These are phyloP conservation scores for Drosophila obscura DNA, from an alignment of 1,140 invertebrate species.

Conservation along the genomic window DNA sequence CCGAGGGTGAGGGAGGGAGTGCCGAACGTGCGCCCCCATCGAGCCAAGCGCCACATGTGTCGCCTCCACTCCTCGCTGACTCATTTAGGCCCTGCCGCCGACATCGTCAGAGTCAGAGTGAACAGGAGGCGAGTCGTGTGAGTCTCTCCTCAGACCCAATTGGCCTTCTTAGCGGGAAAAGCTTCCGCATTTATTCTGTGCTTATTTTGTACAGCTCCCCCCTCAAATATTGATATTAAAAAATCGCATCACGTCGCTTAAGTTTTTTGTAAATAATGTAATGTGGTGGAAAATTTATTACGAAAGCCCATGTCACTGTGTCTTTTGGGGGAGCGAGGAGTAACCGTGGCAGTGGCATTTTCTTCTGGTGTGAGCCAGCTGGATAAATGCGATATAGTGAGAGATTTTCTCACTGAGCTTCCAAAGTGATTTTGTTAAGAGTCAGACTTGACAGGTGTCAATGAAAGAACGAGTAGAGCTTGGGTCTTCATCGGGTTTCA, in stretches of 20 bases:
- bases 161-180: slow-evolving; percentile 66
- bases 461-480: slow-evolving; percentile 17
- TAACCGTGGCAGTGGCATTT: slow-evolving; percentile 14
- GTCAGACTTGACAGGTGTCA: slow-evolving; percentile 50
- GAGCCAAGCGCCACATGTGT: slow-evolving; percentile 70
- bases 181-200: slow-evolving; percentile 70
- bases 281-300: slow-evolving; percentile 80
- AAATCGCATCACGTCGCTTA: slow-evolving; percentile 76
- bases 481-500: background rate
- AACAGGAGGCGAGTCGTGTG: slow-evolving; percentile 28
- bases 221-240: slow-evolving; percentile 79
- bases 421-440: slow-evolving; percentile 27
- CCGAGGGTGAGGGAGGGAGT: background rate
- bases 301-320: slow-evolving; percentile 38
- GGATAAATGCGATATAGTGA: slow-evolving; percentile 73
- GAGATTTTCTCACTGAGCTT: slow-evolving; percentile 45
- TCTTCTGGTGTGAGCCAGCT: slow-evolving; percentile 33
- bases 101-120: slow-evolving; percentile 47
- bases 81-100: slow-evolving; percentile 62
- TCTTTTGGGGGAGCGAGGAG: slow-evolving; percentile 8
- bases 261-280: slow-evolving; percentile 76
- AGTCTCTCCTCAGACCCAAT: slow-evolving; percentile 30
- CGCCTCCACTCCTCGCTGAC: slow-evolving; percentile 38
- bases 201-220: slow-evolving; percentile 64
- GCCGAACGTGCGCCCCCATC: slow-evolving; percentile 1